Evolutionary conservation across 2,113 vertebrate species (phyloP).

Genomic region (Lycocorax pyrrhopterus): DNA sequence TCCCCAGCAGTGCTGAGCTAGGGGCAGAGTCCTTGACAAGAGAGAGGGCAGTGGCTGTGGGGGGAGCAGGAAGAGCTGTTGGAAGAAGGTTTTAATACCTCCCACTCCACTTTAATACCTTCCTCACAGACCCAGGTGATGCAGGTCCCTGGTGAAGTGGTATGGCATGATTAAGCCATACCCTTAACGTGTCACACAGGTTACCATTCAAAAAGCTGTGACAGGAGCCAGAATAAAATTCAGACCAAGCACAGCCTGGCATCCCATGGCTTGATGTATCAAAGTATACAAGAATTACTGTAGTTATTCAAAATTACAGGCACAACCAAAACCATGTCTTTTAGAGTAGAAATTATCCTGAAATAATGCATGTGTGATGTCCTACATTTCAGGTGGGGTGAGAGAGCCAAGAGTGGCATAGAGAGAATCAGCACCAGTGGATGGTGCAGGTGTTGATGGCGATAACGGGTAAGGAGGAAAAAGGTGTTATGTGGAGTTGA

Average conservation of each 20-base stretch:
- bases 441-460: not conserved
- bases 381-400: not conserved
- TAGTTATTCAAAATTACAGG: not conserved
- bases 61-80: not conserved
- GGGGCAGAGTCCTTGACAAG: not conserved
- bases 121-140: not conserved
- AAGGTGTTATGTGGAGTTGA: not conserved
- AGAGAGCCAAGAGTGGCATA: not conserved
- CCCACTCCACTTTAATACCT: not conserved
- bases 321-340: not conserved
- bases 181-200: not conserved
- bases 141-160: not conserved
- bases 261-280: not conserved
- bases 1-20: not conserved
- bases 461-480: not conserved
- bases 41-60: too few relatives aligned
- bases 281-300: not conserved
- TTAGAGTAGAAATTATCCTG: not conserved
- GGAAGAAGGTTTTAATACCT: not conserved
- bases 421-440: not conserved
- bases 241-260: not conserved
- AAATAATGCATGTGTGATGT: not conserved
- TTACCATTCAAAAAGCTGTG: not conserved
- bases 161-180: not conserved
- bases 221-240: not conserved